Evolutionary conservation across 2,888 invertebrate genomes (phyloP).

Genomic region (Sarcophaga caerulescens): DNA sequence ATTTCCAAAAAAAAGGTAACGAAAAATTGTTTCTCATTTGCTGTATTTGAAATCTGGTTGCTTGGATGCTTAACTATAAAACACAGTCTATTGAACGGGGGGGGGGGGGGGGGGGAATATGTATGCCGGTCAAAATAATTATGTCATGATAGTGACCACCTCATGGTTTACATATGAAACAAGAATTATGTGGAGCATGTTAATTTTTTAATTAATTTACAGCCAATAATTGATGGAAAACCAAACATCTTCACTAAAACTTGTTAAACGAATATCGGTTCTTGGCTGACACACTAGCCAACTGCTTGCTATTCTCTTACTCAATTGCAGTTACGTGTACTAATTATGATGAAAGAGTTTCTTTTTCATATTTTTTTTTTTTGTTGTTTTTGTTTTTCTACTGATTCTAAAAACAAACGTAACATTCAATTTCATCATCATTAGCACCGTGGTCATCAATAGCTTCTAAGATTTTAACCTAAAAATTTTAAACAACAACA

Average conservation of each 20-base stretch:
- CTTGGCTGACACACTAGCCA: conserved; percentile 36
- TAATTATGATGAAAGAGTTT: conserved; percentile 37
- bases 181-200: conserved; percentile 3
- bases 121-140: neutral
- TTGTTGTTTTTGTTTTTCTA: too few species aligned
- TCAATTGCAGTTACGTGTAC: conserved; percentile 60
- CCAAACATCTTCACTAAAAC: neutral
- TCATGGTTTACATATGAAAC: neutral
- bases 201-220: conserved; percentile 7
- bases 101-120: too few species aligned
- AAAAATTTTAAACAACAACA: neutral
- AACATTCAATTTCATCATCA: conserved; percentile 6
- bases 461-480: conserved; percentile 7
- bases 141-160: neutral
- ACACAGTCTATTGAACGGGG: too few species aligned
- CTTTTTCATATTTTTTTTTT: neutral
- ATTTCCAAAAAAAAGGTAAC: too few species aligned
- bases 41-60: too few species aligned
- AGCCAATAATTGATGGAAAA: neutral
- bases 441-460: neutral
- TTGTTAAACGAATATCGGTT: conserved; percentile 49
- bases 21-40: too few species aligned
- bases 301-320: conserved; percentile 35
- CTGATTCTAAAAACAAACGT: neutral
- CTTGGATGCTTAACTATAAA: too few species aligned